A percentile compares a stretch with the other conserved stretches of the same genome.
Conservation (phyloP, 1,140 invertebrate genomes). For the Armadillidium nasatum region DNA sequence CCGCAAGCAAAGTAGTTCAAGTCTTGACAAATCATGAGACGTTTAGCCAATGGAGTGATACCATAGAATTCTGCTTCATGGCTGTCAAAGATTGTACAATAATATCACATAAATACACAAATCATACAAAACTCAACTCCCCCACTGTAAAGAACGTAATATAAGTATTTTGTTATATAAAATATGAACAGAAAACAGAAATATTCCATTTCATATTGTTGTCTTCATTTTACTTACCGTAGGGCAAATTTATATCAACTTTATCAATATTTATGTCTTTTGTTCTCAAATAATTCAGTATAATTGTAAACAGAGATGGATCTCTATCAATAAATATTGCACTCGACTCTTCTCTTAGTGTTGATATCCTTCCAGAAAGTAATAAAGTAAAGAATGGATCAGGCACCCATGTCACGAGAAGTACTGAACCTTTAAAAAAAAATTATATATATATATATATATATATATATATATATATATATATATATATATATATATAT, state of each 20-base stretch:
- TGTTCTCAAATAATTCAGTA: constrained; percentile 86
- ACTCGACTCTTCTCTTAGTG: constrained; percentile 83
- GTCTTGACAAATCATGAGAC: constrained; percentile 89
- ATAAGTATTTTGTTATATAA: too few species aligned
- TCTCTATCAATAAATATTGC: constrained; percentile 97
- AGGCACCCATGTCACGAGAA: constrained; percentile 81
- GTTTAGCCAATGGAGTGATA: constrained; percentile 83
- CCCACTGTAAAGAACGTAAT: too few species aligned
- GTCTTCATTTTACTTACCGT: too few species aligned
- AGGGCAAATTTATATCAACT: constrained; percentile 39
- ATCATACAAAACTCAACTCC: too few species aligned
- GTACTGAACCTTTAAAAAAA: constrained; percentile 78
- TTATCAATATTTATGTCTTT: constrained; percentile 65
- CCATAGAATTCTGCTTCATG: constrained; percentile 98
- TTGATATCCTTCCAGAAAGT: constrained; percentile 85
- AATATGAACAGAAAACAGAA: too few species aligned
- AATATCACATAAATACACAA: too few species aligned
- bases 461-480: too few species aligned
- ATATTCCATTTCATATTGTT: too few species aligned
- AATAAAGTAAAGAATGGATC: constrained; percentile 86
- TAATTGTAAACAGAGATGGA: constrained; percentile 85
- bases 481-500: too few species aligned
- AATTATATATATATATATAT: too few species aligned
- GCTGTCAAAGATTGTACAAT: constrained; percentile 52
- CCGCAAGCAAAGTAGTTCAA: constrained; percentile 90